Conservation (phyloP, 2,113 vertebrate genomes). For the Indri indri region DNA sequence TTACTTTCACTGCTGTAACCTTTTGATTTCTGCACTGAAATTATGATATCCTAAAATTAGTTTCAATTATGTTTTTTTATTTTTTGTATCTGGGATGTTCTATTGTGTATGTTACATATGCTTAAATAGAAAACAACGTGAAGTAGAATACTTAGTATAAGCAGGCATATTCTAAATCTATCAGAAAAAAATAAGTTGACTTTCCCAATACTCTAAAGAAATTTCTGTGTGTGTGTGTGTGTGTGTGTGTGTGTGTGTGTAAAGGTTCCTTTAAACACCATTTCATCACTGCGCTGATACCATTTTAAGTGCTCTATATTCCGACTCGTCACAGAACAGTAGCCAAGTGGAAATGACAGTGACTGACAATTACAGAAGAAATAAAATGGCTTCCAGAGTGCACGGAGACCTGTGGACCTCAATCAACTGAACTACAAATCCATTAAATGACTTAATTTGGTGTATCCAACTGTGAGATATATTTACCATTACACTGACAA, state of each 20-base stretch:
- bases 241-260: not conserved
- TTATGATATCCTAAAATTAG: not conserved
- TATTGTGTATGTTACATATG: not conserved
- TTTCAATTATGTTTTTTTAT: not conserved
- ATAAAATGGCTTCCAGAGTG: constrained; percentile 78
- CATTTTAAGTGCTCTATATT: constrained; percentile 75
- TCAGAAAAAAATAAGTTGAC: not conserved
- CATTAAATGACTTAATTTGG: constrained; percentile 86
- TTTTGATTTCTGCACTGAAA: constrained; percentile 3
- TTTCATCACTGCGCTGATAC: not conserved
- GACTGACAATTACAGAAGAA: constrained; percentile 83
- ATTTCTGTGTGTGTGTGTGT: not conserved
- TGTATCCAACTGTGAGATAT: constrained; percentile 79
- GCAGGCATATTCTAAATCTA: not conserved
- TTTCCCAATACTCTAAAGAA: not conserved
- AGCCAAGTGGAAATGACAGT: constrained; percentile 84
- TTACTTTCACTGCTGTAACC: not conserved
- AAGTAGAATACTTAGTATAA: not conserved
- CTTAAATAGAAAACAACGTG: not conserved
- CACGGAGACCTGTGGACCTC: constrained; percentile 78
- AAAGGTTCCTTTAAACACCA: not conserved
- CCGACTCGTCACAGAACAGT: constrained; percentile 73
- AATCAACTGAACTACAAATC: constrained; percentile 83
- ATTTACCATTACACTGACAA: constrained; percentile 71
- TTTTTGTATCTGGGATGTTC: not conserved